These are phyloP conservation scores for Osmerus mordax DNA, from an alignment of 2,113 vertebrate species.

Conservation along the genomic window DNA sequence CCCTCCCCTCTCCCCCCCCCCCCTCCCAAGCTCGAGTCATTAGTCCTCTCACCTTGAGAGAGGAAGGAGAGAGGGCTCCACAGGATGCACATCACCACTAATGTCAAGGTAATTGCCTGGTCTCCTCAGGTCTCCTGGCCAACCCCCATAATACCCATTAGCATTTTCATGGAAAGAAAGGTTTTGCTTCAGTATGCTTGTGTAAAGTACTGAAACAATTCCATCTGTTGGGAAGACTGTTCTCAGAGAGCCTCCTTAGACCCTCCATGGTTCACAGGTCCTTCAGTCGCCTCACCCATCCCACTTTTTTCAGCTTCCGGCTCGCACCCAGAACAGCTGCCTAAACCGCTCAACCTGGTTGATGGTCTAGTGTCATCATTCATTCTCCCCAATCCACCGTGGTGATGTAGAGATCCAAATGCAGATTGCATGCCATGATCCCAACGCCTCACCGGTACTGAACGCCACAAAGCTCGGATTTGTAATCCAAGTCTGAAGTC, in stretches of 20 bases:
- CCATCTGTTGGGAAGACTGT: background rate
- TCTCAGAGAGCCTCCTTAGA: background rate
- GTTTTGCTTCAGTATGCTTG: constrained; percentile 24
- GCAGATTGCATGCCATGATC: too few relatives aligned
- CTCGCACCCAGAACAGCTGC: too few relatives aligned
- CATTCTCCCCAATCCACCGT: too few relatives aligned
- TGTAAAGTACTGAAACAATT: constrained; percentile 24
- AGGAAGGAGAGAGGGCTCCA: background rate
- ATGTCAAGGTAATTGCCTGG: constrained; percentile 41
- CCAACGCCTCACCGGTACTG: too few relatives aligned
- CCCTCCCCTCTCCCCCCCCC: too few relatives aligned
- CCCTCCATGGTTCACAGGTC: background rate
- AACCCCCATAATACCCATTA: constrained; percentile 50
- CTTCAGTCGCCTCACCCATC: background rate
- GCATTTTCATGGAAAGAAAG: constrained; percentile 58
- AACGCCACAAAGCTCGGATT: too few relatives aligned
- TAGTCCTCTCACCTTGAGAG: constrained; percentile 1
- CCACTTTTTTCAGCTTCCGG: too few relatives aligned
- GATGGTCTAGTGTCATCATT: too few relatives aligned
- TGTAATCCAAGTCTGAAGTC: too few relatives aligned
- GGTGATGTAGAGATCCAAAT: too few relatives aligned
- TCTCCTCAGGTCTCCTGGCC: background rate
- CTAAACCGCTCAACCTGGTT: too few relatives aligned
- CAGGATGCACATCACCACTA: too few relatives aligned
- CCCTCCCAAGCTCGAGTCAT: background rate